Percentiles rank a stretch among this genome's conserved stretches.
These are phyloP conservation scores for Dicroscelio sp. DNA, from an alignment of 2,888 invertebrate species.

Conservation along the genomic window DNA sequence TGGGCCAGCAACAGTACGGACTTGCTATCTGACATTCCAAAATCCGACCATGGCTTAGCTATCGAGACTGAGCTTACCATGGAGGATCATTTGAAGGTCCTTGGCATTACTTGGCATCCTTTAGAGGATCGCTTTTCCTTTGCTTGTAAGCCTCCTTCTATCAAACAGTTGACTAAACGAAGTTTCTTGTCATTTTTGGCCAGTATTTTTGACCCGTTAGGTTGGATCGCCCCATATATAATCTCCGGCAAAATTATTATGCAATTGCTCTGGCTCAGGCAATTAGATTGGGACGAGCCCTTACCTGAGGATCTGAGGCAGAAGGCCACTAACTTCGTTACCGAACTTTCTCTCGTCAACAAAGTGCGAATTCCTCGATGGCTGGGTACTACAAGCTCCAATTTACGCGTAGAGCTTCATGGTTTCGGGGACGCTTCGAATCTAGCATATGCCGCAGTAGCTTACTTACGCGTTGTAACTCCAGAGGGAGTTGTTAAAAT, in stretches of 20 bases:
- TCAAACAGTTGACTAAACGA: background rate
- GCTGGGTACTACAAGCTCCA: too few relatives aligned
- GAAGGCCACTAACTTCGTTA: too few relatives aligned
- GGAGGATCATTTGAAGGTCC: conserved; percentile 16
- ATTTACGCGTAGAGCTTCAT: too few relatives aligned
- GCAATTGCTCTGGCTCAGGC: conserved; percentile 30
- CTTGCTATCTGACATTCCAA: background rate
- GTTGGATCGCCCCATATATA: conserved; percentile 51
- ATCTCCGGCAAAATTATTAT: conserved; percentile 39
- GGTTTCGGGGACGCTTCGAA: too few relatives aligned
- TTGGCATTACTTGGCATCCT: conserved; percentile 45
- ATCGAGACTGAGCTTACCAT: background rate
- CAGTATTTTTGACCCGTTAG: conserved; percentile 56
- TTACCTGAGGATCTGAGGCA: background rate
- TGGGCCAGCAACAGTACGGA: conserved; percentile 39
- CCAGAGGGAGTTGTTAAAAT: background rate
- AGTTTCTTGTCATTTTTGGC: conserved; percentile 9
- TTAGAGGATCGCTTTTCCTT: background rate
- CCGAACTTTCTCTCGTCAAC: too few relatives aligned
- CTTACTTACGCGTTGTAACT: too few relatives aligned
- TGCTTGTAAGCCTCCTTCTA: background rate
- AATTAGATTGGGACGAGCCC: conserved; percentile 51
- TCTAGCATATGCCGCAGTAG: too few relatives aligned
- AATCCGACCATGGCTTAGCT: conserved; percentile 21
- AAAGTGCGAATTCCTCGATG: too few relatives aligned